Base-by-base conservation (phyloP, 2,113 vertebrate species). In the Aleadryas rufinucha region DNA sequence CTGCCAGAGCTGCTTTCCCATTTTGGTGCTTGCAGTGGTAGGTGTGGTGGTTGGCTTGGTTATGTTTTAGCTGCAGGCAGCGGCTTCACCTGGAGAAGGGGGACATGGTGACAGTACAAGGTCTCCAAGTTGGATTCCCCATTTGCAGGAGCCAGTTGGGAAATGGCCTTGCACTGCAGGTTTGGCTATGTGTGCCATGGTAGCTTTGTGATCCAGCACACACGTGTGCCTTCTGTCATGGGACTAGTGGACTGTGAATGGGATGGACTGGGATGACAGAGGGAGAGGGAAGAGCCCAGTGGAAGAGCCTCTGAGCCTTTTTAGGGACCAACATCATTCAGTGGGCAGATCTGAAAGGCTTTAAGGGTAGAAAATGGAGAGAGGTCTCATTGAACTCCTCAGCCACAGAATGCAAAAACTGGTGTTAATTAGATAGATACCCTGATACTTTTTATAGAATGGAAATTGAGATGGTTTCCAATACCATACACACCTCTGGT, bases 161-260 rank as follows among this genome's bases (percentile, higher is more conserved):
- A 76, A 39, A 49, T 19, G 20, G 26, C 33, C 23, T 89, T 41
- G 30, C 17, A 7, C 45, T 49, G 59, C 26, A 57, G 22, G 31
- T 60, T 61, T 75, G 6, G 1, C 49, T 0, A 0, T 6, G 21
- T 50, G 22, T 52, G 13, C 22, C 0, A 0, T 27, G 47, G 50
- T 30, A 44, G n/a, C 44, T 64, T n/a, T 31, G 64, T 54, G n/a
- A 47, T 52, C 35, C 31, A 31, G 27, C 61, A n/a, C 35, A 20
- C 23, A 17, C 61, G 13, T 27, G 11, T 14, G n/a, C 5, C 28
- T 76, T 86, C 83, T 72, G 23, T 56, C 15, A 3, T 20, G 35
- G 59, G 53, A 15, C 22, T 63, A 30, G 22, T 12, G 52, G 49
- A 8, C 30, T 39, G 54, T 52, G n/a, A 35, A 14, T 35, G 47